Percentiles rank a stretch among this genome's conserved stretches.
phyloP scores from a whole-genome alignment of 2,888 invertebrate genomes.

The Hypena proboscidalis region DNA sequence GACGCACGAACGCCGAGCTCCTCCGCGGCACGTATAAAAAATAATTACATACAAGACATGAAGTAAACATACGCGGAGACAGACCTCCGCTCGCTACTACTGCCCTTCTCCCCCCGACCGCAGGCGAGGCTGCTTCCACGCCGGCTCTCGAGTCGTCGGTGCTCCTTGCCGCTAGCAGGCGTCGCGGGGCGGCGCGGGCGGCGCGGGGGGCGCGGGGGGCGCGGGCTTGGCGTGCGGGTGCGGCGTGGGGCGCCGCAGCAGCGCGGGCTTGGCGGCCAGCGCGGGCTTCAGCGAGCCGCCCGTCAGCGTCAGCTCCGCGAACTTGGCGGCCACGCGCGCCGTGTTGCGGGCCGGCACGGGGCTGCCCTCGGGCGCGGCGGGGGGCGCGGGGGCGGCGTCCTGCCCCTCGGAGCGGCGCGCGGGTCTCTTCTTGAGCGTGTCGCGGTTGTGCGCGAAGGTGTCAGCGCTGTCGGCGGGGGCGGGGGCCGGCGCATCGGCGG shows the following conservation, averaged over 20 bases:
- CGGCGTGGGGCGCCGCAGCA: conserved; percentile 84
- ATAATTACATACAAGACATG: conserved; percentile 33
- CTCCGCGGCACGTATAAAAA: conserved; percentile 42
- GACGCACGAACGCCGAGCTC: conserved; percentile 28
- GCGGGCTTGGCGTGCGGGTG: conserved; percentile 54
- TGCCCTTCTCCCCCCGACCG: too few species aligned
- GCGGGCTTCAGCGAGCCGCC: conserved; percentile 89
- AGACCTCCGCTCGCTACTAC: too few species aligned
- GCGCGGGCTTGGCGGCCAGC: conserved; percentile 92
- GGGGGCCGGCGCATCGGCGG: conserved; percentile 55
- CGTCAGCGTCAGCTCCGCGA: conserved; percentile 87
- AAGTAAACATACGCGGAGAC: too few species aligned
- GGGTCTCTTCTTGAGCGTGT: conserved; percentile 68
- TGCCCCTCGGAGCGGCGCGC: conserved; percentile 34
- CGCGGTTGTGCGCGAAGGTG: conserved; percentile 70
- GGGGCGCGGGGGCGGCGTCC: conserved; percentile 18
- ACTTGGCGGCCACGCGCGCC: conserved; percentile 87
- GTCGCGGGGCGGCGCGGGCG: conserved; percentile 12
- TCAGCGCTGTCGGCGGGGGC: conserved; percentile 58
- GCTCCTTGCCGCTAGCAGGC: conserved; percentile 13
- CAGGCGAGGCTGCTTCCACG: too few species aligned
- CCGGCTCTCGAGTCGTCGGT: too few species aligned
- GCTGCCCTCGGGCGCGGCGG: conserved; percentile 49
- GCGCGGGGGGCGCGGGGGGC: conserved; percentile 29
- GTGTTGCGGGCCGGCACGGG: conserved; percentile 86